Conservation (phyloP, 2,888 invertebrate genomes). For the Lacanobia wlatinum region DNA sequence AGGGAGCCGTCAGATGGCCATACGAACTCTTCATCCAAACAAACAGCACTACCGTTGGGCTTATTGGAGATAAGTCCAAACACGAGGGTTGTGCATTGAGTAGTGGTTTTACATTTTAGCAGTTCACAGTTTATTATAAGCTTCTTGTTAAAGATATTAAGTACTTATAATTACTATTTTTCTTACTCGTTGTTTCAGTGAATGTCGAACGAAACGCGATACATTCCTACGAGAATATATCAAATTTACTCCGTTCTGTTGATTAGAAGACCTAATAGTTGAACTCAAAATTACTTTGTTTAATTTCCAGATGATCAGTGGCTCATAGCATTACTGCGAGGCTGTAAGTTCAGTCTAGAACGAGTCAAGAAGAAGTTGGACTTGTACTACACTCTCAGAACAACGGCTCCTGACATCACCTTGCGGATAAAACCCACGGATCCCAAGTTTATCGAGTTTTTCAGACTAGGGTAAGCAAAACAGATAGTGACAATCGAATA, state of each 20-base stretch:
- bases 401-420: slow-evolving; percentile 91
- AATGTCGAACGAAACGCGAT: too few species aligned
- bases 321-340: slow-evolving; percentile 89
- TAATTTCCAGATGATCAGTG: slow-evolving; percentile 89
- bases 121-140: too few species aligned
- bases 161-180: too few species aligned
- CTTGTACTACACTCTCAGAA: slow-evolving; percentile 91
- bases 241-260: background rate
- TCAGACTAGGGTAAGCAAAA: slow-evolving; percentile 85
- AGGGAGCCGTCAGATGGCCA: too few species aligned
- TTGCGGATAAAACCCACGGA: slow-evolving; percentile 86
- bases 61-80: too few species aligned
- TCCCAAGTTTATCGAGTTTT: slow-evolving; percentile 84
- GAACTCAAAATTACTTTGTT: background rate
- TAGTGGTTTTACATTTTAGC: too few species aligned
- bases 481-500: background rate
- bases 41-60: too few species aligned
- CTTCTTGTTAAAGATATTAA: too few species aligned
- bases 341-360: slow-evolving; percentile 91
- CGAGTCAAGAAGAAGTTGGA: slow-evolving; percentile 90
- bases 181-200: too few species aligned
- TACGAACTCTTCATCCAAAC: too few species aligned
- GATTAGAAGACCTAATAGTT: background rate
- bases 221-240: too few species aligned
- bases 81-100: too few species aligned